Percentiles rank a stretch among this genome's conserved stretches.
phyloP scores from a whole-genome alignment of 2,888 invertebrate genomes.

The Pterostichus madidus region DNA sequence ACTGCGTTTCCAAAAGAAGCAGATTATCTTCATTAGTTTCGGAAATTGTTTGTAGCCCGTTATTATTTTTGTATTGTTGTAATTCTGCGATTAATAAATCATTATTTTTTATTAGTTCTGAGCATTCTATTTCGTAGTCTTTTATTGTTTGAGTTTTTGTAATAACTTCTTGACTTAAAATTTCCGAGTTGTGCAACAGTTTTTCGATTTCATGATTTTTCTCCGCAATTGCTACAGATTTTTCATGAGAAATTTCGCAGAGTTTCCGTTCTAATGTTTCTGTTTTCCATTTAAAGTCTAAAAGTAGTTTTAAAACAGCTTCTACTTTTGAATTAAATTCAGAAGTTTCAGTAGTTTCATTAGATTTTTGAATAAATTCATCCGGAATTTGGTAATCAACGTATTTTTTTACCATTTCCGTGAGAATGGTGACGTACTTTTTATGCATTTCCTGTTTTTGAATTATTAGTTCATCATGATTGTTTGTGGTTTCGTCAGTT shows the following conservation, averaged over 20 bases:
- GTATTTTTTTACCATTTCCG: conserved; percentile 71
- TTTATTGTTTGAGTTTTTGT: conserved; percentile 75
- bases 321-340: conserved; percentile 77
- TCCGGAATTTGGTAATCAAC: conserved; percentile 70
- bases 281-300: conserved; percentile 81
- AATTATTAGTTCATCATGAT: conserved; percentile 76
- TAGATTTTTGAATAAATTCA: conserved; percentile 67
- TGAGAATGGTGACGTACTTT: conserved; percentile 72
- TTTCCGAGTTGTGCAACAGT: conserved; percentile 74
- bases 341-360: conserved; percentile 71
- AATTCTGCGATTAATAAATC: conserved; percentile 84
- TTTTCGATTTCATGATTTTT: conserved; percentile 76
- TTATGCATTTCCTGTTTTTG: conserved; percentile 74
- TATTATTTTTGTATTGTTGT: conserved; percentile 81
- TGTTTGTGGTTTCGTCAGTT: conserved; percentile 76
- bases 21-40: conserved; percentile 87
- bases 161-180: conserved; percentile 74
- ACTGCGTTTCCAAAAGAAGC: conserved; percentile 82
- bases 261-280: conserved; percentile 80
- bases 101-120: conserved; percentile 85
- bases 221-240: conserved; percentile 73
- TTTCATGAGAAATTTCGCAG: conserved; percentile 80
- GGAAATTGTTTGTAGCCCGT: conserved; percentile 85
- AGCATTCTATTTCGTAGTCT: conserved; percentile 81
- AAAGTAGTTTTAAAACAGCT: conserved; percentile 79